Base-by-base conservation (phyloP, 2,113 vertebrate species). In the Vidua chalybeata region DNA sequence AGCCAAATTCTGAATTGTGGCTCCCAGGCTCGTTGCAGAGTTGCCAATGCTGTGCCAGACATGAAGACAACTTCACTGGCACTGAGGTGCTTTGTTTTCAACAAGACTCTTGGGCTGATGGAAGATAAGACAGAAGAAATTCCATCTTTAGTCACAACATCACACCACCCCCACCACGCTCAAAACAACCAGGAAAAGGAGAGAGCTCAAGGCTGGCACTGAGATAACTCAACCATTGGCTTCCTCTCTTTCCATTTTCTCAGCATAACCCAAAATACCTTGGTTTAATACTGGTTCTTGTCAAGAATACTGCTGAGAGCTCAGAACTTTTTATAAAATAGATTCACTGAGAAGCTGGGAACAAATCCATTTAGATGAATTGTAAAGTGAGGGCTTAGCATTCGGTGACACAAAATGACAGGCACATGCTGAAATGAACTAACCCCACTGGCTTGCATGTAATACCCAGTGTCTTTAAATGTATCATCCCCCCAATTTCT, bases 321-420 rank as follows among this genome's bases (percentile, higher is more conserved):
- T 92, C 80, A 90, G 76, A 87, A 89, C 56, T 81, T 94, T 59
- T 78, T 63, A 77, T 67, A 89, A 93, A 93, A 82, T 45, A 89
- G 68, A 72, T 94, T 95, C 89, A 91, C 80, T 54, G 48, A 41
- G 69, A 72, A 89, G 78, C 56, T 77, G 59, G 33, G 91, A 89
- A 63, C 85, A 83, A 94, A 94, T 91, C 84, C 90, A 95, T 90
- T 96, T 89, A 93, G 87, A 93, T 77, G 87, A 96, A 96, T 85
- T 89, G 74, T 46, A 85, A 97, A 97, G 90, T 39, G 62, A 96
- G 71, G 58, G 75, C 62, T 97, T 85, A 85, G 71, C 82, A 79
- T 95, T 90, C 81, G 63, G 62, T 56, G 66, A 66, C 90, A 85
- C 39, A 52, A 82, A 97, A 93, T 79, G 90, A 95, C 78, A 87